A percentile compares a stretch with the other conserved stretches of the same genome.
These are phyloP conservation scores for Abrostola triplasia DNA, from an alignment of 2,888 invertebrate genomes.

Conservation along the genomic window DNA sequence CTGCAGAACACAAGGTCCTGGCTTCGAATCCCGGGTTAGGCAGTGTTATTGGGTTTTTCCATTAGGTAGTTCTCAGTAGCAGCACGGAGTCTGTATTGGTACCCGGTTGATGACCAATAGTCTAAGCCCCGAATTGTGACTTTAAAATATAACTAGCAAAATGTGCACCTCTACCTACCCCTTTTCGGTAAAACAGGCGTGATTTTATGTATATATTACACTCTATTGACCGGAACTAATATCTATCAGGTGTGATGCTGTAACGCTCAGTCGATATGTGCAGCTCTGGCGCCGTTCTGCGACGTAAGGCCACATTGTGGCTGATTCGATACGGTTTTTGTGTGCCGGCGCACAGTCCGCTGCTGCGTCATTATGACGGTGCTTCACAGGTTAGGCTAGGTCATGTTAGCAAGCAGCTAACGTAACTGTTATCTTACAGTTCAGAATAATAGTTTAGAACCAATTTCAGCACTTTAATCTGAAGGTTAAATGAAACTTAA, in stretches of 20 bases:
- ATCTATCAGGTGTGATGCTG: slow-evolving; percentile 40
- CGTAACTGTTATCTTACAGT: slow-evolving; percentile 48
- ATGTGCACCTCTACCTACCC: too few relatives aligned
- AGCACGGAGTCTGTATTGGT: too few relatives aligned
- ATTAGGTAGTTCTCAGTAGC: too few relatives aligned
- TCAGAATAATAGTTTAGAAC: too few relatives aligned
- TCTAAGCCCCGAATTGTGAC: too few relatives aligned
- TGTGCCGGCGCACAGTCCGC: slow-evolving; percentile 49
- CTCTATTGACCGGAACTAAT: slow-evolving; percentile 38
- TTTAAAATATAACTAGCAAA: too few relatives aligned
- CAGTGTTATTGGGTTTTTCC: too few relatives aligned
- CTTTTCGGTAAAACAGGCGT: too few relatives aligned
- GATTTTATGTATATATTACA: too few relatives aligned
- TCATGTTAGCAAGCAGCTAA: slow-evolving; percentile 58
- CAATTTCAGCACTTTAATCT: neutral
- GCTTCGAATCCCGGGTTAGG: too few relatives aligned
- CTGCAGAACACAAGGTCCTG: too few relatives aligned
- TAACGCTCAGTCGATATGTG: slow-evolving; percentile 54
- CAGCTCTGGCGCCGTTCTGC: slow-evolving; percentile 56
- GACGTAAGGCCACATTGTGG: slow-evolving; percentile 70
- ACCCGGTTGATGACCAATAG: too few relatives aligned
- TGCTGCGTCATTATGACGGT: slow-evolving; percentile 69
- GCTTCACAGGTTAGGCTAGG: slow-evolving; percentile 72
- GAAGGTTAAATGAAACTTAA: neutral
- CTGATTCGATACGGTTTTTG: slow-evolving; percentile 83